A percentile compares a stretch with the other conserved stretches of the same genome.
Conservation (phyloP, 2,888 invertebrate genomes). For the Cyaniris semiargus region DNA sequence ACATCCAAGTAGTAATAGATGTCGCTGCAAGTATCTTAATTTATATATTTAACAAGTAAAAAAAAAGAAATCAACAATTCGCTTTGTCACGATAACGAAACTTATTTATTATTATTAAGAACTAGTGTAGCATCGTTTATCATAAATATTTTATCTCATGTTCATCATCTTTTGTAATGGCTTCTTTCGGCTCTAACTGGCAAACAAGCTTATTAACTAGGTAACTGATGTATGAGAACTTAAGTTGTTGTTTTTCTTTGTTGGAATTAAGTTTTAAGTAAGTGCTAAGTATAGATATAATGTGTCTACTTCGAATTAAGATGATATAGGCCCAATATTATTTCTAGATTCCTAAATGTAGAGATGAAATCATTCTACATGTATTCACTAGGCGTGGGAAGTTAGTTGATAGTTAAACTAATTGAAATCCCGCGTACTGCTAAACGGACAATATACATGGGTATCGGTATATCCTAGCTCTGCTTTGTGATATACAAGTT, state of each 20-base stretch:
- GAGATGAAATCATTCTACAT: conserved; percentile 46
- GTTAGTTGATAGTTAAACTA: conserved; percentile 63
- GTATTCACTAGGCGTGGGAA: conserved; percentile 64
- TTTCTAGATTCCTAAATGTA: conserved; percentile 39
- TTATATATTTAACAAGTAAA: too few relatives aligned
- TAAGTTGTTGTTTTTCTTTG: too few relatives aligned
- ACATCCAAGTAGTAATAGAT: neutral
- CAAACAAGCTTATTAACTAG: too few relatives aligned
- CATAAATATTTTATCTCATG: too few relatives aligned
- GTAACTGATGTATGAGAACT: too few relatives aligned
- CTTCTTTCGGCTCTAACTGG: too few relatives aligned
- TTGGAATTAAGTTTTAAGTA: too few relatives aligned
- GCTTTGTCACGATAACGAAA: too few relatives aligned
- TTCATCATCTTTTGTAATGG: too few relatives aligned
- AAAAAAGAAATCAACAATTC: too few relatives aligned
- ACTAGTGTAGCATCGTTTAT: too few relatives aligned
- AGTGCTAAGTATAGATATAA: neutral
- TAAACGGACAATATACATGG: conserved; percentile 50
- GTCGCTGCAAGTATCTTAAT: neutral
- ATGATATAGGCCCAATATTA: neutral
- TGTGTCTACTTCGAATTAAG: neutral
- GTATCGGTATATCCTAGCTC: conserved; percentile 38
- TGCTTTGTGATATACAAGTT: neutral
- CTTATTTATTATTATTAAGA: too few relatives aligned
- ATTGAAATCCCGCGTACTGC: conserved; percentile 59